These are phyloP conservation scores for Himalopsyche japonica DNA, from an alignment of 2,888 invertebrate genomes.

Conservation along the genomic window DNA sequence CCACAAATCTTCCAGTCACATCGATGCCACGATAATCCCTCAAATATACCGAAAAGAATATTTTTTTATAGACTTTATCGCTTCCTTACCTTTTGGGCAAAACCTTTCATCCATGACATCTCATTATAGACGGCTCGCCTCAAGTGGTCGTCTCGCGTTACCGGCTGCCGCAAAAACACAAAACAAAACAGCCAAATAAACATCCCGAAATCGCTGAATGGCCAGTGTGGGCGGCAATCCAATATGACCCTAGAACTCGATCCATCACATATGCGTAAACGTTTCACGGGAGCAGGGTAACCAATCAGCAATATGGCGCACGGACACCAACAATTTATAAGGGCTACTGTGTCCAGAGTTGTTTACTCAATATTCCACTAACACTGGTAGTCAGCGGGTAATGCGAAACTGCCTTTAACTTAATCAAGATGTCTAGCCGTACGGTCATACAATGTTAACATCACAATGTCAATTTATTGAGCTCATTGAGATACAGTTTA, in stretches of 20 bases:
- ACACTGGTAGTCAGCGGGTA: too few relatives aligned
- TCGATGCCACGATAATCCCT: neutral
- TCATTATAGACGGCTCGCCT: neutral
- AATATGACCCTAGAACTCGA: neutral
- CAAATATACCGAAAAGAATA: neutral
- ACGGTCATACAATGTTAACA: neutral
- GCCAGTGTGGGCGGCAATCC: neutral
- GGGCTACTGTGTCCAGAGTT: too few relatives aligned
- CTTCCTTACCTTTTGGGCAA: neutral
- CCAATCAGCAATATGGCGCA: neutral
- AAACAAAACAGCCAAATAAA: neutral
- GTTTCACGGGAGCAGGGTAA: neutral
- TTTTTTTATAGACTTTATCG: neutral
- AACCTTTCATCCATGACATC: neutral
- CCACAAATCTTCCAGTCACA: too few relatives aligned
- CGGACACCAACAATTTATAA: neutral
- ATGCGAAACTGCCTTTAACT: neutral
- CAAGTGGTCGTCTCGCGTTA: neutral
- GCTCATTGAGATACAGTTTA: neutral
- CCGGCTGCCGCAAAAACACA: neutral
- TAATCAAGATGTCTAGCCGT: neutral
- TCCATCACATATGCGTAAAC: neutral
- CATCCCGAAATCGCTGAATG: neutral
- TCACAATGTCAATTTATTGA: neutral
- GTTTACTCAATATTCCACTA: too few relatives aligned